phyloP scores from a whole-genome alignment of 2,113 vertebrate species.

The Labeo catla region DNA sequence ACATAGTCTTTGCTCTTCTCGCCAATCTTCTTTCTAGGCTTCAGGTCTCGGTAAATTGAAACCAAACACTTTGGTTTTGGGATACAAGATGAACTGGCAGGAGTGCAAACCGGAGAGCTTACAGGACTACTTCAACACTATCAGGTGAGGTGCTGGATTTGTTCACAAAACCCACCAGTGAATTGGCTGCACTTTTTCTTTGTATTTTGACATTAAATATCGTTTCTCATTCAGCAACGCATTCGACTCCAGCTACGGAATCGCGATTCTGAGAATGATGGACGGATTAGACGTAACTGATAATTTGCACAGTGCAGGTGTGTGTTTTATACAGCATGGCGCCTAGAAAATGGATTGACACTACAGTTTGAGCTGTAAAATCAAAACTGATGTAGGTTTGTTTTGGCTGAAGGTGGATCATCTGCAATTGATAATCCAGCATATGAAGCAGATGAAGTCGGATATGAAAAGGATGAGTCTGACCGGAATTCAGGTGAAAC shows the following conservation, averaged over 20 bases:
- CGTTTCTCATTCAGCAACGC: conserved; percentile 64
- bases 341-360: not conserved
- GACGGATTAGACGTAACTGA: conserved; percentile 69
- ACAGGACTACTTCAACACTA: conserved; percentile 76
- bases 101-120: conserved; percentile 65
- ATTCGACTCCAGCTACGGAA: conserved; percentile 73
- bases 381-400: not conserved
- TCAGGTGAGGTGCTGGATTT: conserved; percentile 68
- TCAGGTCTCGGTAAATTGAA: conserved; percentile 77
- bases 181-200: not conserved
- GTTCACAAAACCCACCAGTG: not conserved
- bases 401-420: not conserved
- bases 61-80: conserved; percentile 77
- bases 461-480: conserved; percentile 46
- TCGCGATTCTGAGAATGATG: conserved; percentile 76
- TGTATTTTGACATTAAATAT: not conserved
- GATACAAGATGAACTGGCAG: conserved; percentile 79
- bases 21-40: conserved; percentile 61
- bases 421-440: conserved; percentile 59
- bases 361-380: not conserved
- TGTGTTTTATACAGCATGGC: not conserved
- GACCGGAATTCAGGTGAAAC: conserved; percentile 58
- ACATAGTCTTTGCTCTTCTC: not conserved
- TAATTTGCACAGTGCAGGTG: conserved; percentile 69
- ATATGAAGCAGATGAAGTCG: conserved; percentile 65